These are phyloP conservation scores for Allygus modestus DNA, from an alignment of 2,888 invertebrate species.

Conservation along the genomic window DNA sequence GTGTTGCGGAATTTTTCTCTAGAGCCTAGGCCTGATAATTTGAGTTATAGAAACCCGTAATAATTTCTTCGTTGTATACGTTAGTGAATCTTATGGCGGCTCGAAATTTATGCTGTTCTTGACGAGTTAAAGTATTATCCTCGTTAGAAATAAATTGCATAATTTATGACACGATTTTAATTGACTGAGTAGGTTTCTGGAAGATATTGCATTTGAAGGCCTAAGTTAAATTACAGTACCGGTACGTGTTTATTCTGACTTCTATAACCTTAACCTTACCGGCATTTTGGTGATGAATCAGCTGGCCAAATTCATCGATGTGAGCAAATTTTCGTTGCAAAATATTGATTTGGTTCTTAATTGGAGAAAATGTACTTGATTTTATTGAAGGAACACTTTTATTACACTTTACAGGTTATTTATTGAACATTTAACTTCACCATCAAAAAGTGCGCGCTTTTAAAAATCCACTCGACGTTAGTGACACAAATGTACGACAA, in stretches of 20 bases:
- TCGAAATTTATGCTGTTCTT: too few relatives aligned
- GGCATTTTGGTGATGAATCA: not conserved
- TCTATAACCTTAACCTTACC: slow-evolving; percentile 10
- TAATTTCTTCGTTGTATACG: too few relatives aligned
- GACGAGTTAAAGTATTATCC: too few relatives aligned
- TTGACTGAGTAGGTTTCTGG: too few relatives aligned
- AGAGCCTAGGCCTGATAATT: too few relatives aligned
- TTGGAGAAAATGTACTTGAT: not conserved
- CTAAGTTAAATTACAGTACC: too few relatives aligned
- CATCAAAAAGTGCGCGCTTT: not conserved
- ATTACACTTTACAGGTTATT: not conserved
- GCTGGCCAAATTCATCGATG: not conserved
- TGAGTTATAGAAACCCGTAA: too few relatives aligned
- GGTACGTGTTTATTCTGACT: not conserved
- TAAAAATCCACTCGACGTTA: not conserved
- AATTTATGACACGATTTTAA: too few relatives aligned
- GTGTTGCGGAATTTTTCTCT: too few relatives aligned
- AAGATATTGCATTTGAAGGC: too few relatives aligned
- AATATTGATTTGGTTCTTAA: slow-evolving; percentile 2
- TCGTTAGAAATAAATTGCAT: too few relatives aligned
- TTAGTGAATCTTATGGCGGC: too few relatives aligned
- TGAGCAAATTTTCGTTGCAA: not conserved
- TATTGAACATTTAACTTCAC: not conserved
- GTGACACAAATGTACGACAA: slow-evolving; percentile 17
- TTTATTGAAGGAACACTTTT: not conserved